These are phyloP conservation scores for Galerucella pusilla DNA, from an alignment of 2,888 invertebrate species.

Conservation along the genomic window DNA sequence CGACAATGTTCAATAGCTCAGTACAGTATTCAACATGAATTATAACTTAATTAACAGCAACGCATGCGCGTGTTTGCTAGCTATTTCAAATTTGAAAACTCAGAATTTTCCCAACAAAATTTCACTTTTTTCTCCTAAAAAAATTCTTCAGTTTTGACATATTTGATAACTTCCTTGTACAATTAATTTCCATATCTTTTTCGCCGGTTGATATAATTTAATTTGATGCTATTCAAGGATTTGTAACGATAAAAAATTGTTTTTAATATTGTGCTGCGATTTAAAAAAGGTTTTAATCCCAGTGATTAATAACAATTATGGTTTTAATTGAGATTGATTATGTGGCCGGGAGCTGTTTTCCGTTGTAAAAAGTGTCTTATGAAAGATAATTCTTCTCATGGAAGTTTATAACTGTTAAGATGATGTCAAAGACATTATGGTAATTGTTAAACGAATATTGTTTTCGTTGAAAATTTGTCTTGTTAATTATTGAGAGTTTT, in stretches of 20 bases:
- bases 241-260: slow-evolving; percentile 30
- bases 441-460: background rate
- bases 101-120: no score
- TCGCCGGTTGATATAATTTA: background rate
- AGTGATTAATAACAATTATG: slow-evolving; percentile 33
- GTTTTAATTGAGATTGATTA: slow-evolving; percentile 28
- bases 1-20: no score
- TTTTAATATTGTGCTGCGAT: slow-evolving; percentile 32
- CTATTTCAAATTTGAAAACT: no score
- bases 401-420: background rate
- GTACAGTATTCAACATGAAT: no score
- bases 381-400: slow-evolving; percentile 8
- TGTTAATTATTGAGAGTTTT: no score
- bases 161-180: background rate
- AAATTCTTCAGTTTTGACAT: background rate
- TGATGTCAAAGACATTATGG: background rate
- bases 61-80: no score
- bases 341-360: slow-evolving; percentile 5
- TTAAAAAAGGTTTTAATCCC: slow-evolving; percentile 27
- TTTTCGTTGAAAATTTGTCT: no score
- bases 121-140: background rate
- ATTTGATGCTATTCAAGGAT: slow-evolving; percentile 15
- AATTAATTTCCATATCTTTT: background rate
- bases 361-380: background rate
- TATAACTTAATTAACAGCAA: no score